Evolutionary conservation across 1,140 invertebrate species (phyloP).

Genomic region (Leucophenga varia): DNA sequence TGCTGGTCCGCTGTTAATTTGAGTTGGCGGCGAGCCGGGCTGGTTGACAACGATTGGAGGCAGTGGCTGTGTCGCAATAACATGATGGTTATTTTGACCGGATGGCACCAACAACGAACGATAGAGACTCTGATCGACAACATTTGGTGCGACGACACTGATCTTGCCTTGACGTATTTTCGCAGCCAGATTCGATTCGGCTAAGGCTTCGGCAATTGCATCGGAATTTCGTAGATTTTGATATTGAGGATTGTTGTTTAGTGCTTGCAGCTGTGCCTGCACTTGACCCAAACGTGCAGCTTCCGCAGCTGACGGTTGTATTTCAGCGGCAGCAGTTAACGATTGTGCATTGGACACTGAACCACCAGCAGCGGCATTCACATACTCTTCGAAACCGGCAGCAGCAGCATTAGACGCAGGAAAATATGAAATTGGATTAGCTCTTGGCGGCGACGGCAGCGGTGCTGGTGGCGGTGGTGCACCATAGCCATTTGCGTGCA

Average conservation of each 20-base stretch:
- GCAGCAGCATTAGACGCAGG: constrained; percentile 22
- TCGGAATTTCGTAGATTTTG: constrained; percentile 50
- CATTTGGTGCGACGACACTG: constrained; percentile 48
- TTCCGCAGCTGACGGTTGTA: constrained; percentile 36
- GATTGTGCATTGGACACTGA: constrained; percentile 33
- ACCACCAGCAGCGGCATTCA: constrained; percentile 41
- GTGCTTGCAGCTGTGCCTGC: constrained; percentile 44
- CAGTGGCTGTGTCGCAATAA: constrained; percentile 50
- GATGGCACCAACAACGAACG: constrained; percentile 48
- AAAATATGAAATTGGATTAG: constrained; percentile 22
- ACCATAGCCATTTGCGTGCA: constrained; percentile 44
- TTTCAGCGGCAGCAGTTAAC: constrained; percentile 41
- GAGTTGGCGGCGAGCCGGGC: constrained; percentile 41
- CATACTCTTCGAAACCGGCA: constrained; percentile 42
- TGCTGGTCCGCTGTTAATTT: constrained; percentile 48
- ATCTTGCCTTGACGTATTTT: constrained; percentile 52
- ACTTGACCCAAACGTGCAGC: constrained; percentile 40
- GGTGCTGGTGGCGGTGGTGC: constrained; percentile 11
- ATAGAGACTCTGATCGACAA: constrained; percentile 46
- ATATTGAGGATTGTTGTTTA: constrained; percentile 44
- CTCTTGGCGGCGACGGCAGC: constrained; percentile 11
- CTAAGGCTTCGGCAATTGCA: constrained; percentile 47
- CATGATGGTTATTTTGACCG: constrained; percentile 47
- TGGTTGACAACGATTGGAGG: constrained; percentile 51
- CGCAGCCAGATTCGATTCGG: constrained; percentile 41